Base-by-base conservation (phyloP, 2,113 vertebrate species). In the Nothobranchius furzeri region DNA sequence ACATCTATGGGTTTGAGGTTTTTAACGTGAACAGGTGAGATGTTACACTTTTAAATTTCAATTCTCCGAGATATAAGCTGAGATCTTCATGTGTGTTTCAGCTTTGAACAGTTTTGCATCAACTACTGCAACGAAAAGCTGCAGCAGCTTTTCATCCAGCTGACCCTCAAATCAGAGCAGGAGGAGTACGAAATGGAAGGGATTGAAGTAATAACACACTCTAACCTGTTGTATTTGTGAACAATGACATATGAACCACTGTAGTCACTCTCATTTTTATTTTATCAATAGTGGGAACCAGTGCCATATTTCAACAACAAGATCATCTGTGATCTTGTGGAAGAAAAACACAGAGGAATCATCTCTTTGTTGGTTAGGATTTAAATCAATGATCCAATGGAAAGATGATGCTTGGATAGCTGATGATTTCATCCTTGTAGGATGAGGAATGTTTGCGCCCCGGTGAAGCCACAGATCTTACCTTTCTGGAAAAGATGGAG, bases 41-140 rank as follows among this genome's bases (percentile, higher is more conserved):
- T 54, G 1, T 0, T n/a, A 2, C 48, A 48, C 40, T 52, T 12
- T 15, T n/a, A 40, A 3, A 47, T 10, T 3, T 14, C 13, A 42
- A 30, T 66, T 7, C n/a, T 36, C 13, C 12, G 13, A 12, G 37
- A 9, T 8, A 30, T 30, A 0, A 7, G 3, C 45, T 68, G 17
- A 70, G 12, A 1, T 4, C 7, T 20, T 25, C n/a, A 15, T 42
- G 0, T 59, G 4, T 15, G 9, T 68, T 82, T 87, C 56, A 99
- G 98, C 85, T 99, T 98, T 82, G 98, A 99, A 81, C 98, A 99
- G 92, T 98, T 99, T 88, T 99, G 98, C 83, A 99, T 99, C 81
- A 99, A 99, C 86, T 99, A 98, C 81, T 99, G 98, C 91, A 99
- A 98, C 0, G 98, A 99, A 91, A 99, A 98, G 87, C 94, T 99